These are phyloP conservation scores for Heliothis virescens DNA, from an alignment of 1,140 invertebrate genomes.

Conservation along the genomic window DNA sequence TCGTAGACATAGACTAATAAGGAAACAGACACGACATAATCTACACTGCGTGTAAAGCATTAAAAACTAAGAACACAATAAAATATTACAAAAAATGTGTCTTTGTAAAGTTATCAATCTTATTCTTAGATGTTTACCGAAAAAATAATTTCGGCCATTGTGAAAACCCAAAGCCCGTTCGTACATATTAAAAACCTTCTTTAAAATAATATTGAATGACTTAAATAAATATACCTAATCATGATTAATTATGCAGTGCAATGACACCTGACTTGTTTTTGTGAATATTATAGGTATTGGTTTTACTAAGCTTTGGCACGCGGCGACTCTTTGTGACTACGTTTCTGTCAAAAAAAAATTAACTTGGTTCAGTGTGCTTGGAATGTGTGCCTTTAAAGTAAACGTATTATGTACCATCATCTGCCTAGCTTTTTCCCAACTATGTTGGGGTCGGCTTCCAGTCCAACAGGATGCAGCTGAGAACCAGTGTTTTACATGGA, in stretches of 20 bases:
- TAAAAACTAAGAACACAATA: not conserved
- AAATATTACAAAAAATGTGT: not conserved
- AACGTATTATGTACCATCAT: no score
- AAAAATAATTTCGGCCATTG: conserved; percentile 25
- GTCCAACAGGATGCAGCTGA: no score
- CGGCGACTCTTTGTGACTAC: no score
- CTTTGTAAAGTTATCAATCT: conserved; percentile 22
- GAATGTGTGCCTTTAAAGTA: no score
- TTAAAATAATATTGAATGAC: conserved; percentile 39
- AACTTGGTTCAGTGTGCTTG: no score
- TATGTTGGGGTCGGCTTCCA: no score
- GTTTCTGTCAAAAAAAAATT: no score
- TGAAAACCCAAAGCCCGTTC: conserved; percentile 5
- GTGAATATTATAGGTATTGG: not conserved
- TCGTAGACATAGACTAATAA: not conserved
- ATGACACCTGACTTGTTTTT: conserved; percentile 16
- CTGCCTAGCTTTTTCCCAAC: no score
- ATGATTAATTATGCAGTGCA: conserved; percentile 32
- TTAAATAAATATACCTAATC: conserved; percentile 33
- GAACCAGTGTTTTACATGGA: no score
- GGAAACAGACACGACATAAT: not conserved
- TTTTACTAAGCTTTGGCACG: not conserved
- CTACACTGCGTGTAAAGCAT: not conserved
- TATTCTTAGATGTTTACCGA: conserved; percentile 24
- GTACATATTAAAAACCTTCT: conserved; percentile 27